Conservation (phyloP, 1,140 invertebrate species). For the Cotesia glomerata region DNA sequence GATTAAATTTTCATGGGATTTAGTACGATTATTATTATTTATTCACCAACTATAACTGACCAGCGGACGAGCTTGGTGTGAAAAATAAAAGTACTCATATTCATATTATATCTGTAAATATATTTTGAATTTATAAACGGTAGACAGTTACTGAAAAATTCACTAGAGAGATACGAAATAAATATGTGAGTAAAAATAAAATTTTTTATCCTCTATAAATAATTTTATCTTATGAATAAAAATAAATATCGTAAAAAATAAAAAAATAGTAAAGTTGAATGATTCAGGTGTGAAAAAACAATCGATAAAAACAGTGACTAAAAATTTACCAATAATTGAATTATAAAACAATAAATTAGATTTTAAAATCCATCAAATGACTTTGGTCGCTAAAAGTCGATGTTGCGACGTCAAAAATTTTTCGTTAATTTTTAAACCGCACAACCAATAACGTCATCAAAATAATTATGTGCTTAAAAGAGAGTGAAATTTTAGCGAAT, state of each 20-base stretch:
- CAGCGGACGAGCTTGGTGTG: constrained; percentile 15
- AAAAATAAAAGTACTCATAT: constrained; percentile 31
- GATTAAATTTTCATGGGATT: constrained; percentile 53
- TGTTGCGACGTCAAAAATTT: neutral
- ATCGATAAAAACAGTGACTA: no score
- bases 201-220: neutral
- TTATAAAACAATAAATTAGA: no score
- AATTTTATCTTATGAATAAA: neutral
- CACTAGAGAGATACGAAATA: no score
- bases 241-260: no score
- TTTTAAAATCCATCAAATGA: neutral
- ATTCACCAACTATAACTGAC: constrained; percentile 44
- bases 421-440: neutral
- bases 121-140: no score
- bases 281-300: neutral
- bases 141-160: no score
- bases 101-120: neutral
- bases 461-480: no score
- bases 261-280: no score
- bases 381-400: neutral
- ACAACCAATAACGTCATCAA: neutral
- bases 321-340: no score
- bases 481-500: no score
- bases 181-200: no score
- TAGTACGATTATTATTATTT: constrained; percentile 56